Conservation (phyloP, 1,140 invertebrate genomes). For the Drosophila azteca region DNA sequence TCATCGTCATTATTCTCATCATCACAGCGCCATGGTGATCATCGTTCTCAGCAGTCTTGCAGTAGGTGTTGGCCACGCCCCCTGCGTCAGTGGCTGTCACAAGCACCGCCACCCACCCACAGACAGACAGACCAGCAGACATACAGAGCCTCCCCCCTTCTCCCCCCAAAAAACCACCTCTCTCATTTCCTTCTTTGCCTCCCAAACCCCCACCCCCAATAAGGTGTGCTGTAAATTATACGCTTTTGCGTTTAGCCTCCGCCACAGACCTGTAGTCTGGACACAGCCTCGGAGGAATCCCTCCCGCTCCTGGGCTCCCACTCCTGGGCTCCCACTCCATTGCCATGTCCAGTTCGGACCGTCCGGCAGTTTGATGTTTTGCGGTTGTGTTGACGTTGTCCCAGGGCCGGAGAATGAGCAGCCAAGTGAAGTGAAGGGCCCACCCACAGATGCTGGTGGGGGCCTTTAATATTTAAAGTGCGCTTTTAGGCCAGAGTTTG, state of each 20-base stretch:
- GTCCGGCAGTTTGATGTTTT: slow-evolving; percentile 66
- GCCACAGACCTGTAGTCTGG: slow-evolving; percentile 44
- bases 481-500: slow-evolving; percentile 45
- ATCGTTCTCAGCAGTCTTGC: slow-evolving; percentile 5
- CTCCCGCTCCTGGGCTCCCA: no score
- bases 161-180: background rate
- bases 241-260: slow-evolving; percentile 69
- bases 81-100: slow-evolving; percentile 5
- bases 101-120: slow-evolving; percentile 1
- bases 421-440: background rate
- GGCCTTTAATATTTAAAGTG: slow-evolving; percentile 59
- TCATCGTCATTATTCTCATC: slow-evolving; percentile 3
- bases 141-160: background rate
- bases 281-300: background rate
- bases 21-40: slow-evolving; percentile 7
- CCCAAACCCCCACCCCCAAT: slow-evolving; percentile 3
- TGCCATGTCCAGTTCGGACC: background rate
- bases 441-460: background rate
- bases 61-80: slow-evolving; percentile 4
- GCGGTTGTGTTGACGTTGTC: slow-evolving; percentile 58
- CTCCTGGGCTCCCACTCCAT: no score
- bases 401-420: slow-evolving; percentile 15
- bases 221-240: slow-evolving; percentile 70
- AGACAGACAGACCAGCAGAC: no score
- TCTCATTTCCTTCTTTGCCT: background rate